Base-by-base conservation (phyloP, 2,797 vertebrate species). In the Characodon lateralis region DNA sequence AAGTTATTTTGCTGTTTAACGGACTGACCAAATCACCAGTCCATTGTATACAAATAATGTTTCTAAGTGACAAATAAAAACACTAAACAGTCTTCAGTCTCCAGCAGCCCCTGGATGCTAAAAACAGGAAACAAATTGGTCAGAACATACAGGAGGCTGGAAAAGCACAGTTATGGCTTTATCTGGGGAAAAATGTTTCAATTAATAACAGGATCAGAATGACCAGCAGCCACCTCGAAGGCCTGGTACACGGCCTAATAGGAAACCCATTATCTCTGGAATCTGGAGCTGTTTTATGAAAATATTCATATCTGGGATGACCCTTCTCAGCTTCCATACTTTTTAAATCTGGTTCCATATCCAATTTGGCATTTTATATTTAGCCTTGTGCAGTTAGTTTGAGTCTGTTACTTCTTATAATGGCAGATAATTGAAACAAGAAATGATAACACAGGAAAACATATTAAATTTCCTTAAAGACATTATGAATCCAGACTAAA, bases 401-500 rank as follows among this genome's bases (percentile, higher is more conserved):
- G 31, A 65, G 61, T 65, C 61, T 18, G 20, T 18, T 65, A 3
- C 35, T 41, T 35, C 28, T 63, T 35, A 20, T 9, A 35, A 20
- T 1, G 6, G 28, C 2, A 63, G 14, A 63, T 20, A 63, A 63
- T 63, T 63, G 35, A 20, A 35, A 31, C 31, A 0, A 63, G 16
- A 35, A 63, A 35, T 8, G 1, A 22, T 22, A 28, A 53, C 26
- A 71, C 31, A 18, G 43, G 5, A 2, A 31, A 71, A 71, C 8
- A 50, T 35, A 35, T 31, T 31, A 35, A 1, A 35, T 35, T 35
- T 35, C 31, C 31, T 35, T 35, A 63, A 16, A 39, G 6, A 79
- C 50, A 46, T 74, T 50, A 59, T 73, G 78, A 72, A 74, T 79
- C 65, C 48, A 81, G 73, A 73, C 59, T 55, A 68, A 78, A 56